Base-by-base conservation (phyloP, 2,888 invertebrate genomes). In the Dugesia japonica region DNA sequence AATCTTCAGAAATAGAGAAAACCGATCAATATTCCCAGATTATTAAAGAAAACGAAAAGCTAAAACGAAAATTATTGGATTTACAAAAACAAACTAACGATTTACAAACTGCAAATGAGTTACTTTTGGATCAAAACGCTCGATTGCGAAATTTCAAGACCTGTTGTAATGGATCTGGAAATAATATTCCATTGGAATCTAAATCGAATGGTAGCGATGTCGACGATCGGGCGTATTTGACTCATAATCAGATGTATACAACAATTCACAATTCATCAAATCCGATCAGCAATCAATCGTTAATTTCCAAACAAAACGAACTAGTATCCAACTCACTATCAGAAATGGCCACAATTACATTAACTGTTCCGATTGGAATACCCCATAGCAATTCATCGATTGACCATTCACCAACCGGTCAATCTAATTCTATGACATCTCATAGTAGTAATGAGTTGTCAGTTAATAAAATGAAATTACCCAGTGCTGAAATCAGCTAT, bases 91-190 rank as follows among this genome's bases (percentile, higher is more conserved):
- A 76, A 28, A 74, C 71, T 33, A 71, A 71, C n/a, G 76, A 76
- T 75, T 28, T 76, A n/a, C 76, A 74, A 38, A 71, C 76, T 1
- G 76, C 76, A 26, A 76, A 76, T 73, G 76, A 76, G 74, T 7
- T 76, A 28, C 75, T 76, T 17, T 71, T 76, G 26, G 76, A 76
- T 20, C 76, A 76, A 71, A 76, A 76, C 20, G 76, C 76, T 20
- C 76, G 76, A 17, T 31, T 76, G 4, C 74, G 76, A 26, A 74
- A 74, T 42, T 38, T 38, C 74, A 74, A 74, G n/a, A 56, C 56
- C n/a, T 56, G 56, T 56, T 56, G 56, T 23, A 56, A 56, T n/a
- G 56, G 20, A 56, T n/a, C n/a, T 4, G 56, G 9, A 56, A 56
- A 56, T 56, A 56, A 56, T 56, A 31, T 31, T 31, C 23, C 56